Percentiles rank a stretch among this genome's conserved stretches.
phyloP scores from a whole-genome alignment of 2,797 vertebrate genomes.

The Sarcoramphus papa region DNA sequence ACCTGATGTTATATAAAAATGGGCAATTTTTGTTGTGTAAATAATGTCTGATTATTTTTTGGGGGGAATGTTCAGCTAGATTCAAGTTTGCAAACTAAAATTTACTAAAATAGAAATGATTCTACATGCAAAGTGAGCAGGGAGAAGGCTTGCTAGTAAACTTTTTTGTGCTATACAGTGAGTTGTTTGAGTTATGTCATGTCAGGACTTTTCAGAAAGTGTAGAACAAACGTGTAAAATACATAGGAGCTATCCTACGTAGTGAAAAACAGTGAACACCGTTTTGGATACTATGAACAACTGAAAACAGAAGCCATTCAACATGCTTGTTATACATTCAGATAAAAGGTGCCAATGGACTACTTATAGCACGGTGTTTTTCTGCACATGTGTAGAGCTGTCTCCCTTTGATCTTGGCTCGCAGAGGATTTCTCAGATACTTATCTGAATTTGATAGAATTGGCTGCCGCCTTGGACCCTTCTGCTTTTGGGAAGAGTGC shows the following conservation, averaged over 20 bases:
- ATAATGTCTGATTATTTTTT: not conserved
- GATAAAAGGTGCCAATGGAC: not conserved
- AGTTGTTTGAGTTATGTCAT: not conserved
- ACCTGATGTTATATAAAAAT: not conserved
- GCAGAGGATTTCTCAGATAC: not conserved
- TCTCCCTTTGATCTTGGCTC: not conserved
- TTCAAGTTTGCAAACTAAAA: not conserved
- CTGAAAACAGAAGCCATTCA: not conserved
- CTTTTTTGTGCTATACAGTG: fast-evolving
- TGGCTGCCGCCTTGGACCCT: not conserved
- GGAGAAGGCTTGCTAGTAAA: not conserved
- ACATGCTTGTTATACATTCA: not conserved
- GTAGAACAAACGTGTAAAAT: not conserved
- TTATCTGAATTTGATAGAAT: fast-evolving
- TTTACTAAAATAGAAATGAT: not conserved
- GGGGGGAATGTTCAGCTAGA: not conserved
- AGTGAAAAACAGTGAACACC: not conserved
- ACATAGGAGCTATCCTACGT: fast-evolving
- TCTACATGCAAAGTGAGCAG: not conserved
- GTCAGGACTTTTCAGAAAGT: not conserved
- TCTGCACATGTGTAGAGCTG: fast-evolving
- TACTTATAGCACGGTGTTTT: fast-evolving
- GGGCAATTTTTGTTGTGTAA: not conserved
- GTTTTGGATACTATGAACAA: not conserved
- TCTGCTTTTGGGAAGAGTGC: not conserved